Conservation (phyloP, 2,888 invertebrate species). For the Trichopria drosophilae region DNA sequence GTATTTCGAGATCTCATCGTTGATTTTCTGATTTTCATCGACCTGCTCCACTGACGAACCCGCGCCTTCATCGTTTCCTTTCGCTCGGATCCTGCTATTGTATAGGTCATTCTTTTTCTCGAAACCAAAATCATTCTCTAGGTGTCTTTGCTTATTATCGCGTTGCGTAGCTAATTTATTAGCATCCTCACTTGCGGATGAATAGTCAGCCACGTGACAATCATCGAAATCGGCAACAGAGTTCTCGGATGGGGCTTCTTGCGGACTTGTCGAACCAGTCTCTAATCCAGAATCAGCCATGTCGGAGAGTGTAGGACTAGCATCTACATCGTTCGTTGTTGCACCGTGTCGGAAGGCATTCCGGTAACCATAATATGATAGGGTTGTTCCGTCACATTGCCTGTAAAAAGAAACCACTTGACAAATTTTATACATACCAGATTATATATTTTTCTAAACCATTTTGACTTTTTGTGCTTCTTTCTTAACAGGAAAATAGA, state of each 20-base stretch:
- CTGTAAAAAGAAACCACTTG: no score
- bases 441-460: no score
- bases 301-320: slow-evolving; percentile 46
- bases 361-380: slow-evolving; percentile 14
- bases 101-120: slow-evolving; percentile 13
- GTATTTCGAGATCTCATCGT: slow-evolving; percentile 47
- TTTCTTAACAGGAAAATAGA: no score
- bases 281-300: slow-evolving; percentile 59
- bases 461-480: no score
- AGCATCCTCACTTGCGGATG: slow-evolving; percentile 51
- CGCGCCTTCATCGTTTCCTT: slow-evolving; percentile 40
- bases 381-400: slow-evolving; percentile 13
- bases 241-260: slow-evolving; percentile 56
- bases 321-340: slow-evolving; percentile 36
- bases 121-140: slow-evolving; percentile 33
- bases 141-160: slow-evolving; percentile 26
- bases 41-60: slow-evolving; percentile 12
- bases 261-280: slow-evolving; percentile 56
- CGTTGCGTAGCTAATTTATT: slow-evolving; percentile 36
- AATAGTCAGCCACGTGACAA: slow-evolving; percentile 46
- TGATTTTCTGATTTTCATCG: slow-evolving; percentile 22
- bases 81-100: slow-evolving; percentile 30
- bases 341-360: slow-evolving; percentile 27
- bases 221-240: slow-evolving; percentile 53
- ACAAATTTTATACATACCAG: no score